Evolutionary conservation across 2,113 vertebrate genomes (phyloP).

Genomic region (Hyla sarda): DNA sequence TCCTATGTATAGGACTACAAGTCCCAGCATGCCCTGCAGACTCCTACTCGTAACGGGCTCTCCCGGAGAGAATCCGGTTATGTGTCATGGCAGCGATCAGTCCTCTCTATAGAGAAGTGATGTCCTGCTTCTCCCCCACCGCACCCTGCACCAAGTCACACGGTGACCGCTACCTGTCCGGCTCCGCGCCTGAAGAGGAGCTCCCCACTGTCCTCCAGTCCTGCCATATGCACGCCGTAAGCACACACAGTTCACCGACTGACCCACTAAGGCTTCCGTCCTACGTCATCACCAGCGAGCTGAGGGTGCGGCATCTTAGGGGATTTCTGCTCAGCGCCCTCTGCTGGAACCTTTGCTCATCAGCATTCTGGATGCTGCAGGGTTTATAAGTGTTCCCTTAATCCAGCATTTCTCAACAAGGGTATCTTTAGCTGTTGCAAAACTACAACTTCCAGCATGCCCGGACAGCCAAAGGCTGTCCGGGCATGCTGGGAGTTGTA

Average conservation of each 20-base stretch:
- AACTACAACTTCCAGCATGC: too few relatives aligned
- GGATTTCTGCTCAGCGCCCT: conserved; percentile 14
- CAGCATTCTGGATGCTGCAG: not conserved
- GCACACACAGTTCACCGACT: not conserved
- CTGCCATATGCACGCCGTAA: conserved; percentile 27
- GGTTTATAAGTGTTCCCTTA: too few relatives aligned
- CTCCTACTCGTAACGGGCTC: not conserved
- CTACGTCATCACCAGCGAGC: conserved; percentile 42
- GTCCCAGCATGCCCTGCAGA: not conserved
- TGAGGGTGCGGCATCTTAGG: not conserved
- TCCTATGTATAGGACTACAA: not conserved
- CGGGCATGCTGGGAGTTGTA: too few relatives aligned
- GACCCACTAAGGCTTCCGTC: not conserved
- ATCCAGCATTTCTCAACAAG: too few relatives aligned
- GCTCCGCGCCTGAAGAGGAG: conserved; percentile 34
- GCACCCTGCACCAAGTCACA: too few relatives aligned
- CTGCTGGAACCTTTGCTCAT: not conserved
- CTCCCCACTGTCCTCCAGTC: conserved; percentile 14
- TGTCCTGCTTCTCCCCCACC: too few relatives aligned
- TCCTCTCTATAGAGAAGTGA: too few relatives aligned
- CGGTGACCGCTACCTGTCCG: conserved; percentile 22
- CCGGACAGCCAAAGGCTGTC: too few relatives aligned
- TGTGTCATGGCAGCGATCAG: not conserved
- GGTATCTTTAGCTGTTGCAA: too few relatives aligned
- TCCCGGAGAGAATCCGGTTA: not conserved